A percentile compares a stretch with the other conserved stretches of the same genome.
Conservation (phyloP, 2,113 vertebrate species). For the Microtus montanus region DNA sequence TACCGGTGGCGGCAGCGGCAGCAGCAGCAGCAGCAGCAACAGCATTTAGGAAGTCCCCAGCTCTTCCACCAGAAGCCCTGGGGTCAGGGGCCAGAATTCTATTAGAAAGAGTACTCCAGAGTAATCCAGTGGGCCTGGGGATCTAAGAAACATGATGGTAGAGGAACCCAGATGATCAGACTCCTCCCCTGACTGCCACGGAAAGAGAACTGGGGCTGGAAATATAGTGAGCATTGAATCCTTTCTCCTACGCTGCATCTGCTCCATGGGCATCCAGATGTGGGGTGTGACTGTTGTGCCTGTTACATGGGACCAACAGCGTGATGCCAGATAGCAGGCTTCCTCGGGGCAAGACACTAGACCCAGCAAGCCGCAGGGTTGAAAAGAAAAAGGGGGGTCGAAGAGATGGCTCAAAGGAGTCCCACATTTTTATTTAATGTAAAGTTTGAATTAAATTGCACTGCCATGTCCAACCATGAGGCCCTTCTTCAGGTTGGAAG, state of each 20-base stretch:
- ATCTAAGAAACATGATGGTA: background rate
- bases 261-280: background rate
- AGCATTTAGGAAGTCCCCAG: no score
- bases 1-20: background rate
- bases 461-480: no score
- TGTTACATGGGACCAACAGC: background rate
- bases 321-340: background rate
- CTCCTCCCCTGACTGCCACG: background rate
- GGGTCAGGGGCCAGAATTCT: background rate
- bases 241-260: no score
- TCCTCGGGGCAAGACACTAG: background rate
- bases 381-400: background rate
- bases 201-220: background rate
- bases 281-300: no score
- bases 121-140: background rate
- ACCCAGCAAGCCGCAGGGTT: slow-evolving; percentile 13
- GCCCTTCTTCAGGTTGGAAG: background rate
- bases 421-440: background rate
- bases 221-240: background rate
- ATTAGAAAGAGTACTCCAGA: background rate
- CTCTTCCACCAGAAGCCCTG: background rate
- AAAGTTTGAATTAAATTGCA: slow-evolving; percentile 47
- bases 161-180: background rate
- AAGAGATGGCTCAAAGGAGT: background rate
- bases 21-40: background rate